Base-by-base conservation (phyloP, 2,113 vertebrate genomes). In the Tragulus kanchil region DNA sequence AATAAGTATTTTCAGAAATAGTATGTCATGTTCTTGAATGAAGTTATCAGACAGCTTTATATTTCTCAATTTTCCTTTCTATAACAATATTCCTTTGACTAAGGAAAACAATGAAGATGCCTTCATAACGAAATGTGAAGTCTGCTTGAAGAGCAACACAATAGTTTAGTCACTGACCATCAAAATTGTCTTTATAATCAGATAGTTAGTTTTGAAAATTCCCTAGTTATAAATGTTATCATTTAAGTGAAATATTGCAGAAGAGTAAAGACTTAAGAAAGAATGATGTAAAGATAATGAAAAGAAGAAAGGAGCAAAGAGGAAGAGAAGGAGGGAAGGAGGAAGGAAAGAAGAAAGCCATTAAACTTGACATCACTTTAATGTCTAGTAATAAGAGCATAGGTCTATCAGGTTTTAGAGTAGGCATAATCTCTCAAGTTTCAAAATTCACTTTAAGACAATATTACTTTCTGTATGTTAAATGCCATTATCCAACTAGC, bases 121-220 rank as follows among this genome's bases (percentile, higher is more conserved):
- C 21, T 50, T 86, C 52, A 21, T 77, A 87, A 58, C 19, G 62
- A 90, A 86, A 93, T 45, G 14, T 10, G 90, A 90, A 85, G 48
- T 28, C 3, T 58, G 1, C n/a, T 67, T 82, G 23, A 92, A 85
- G 5, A 45, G 3, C 4, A 86, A 85, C 9, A 59, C 36, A 36
- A 2, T 78, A 79, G 61, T 89, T 75, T 54, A 65, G 6, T 26
- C 28, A 77, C 14, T 75, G 31, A 17, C 5, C 45, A 5, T 69
- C 45, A 90, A 83, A 93, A 67, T 85, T 94, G 15, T 96, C 12
- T 90, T 86, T 93, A 71, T 42, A 90, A 92, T 21, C n/a, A 85
- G 6, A 23, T n/a, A 69, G 64, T 42, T 81, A 25, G 15, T 69
- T 89, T 92, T 75, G 71, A 89, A n/a, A 50, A 2, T 23, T 61